Evolutionary conservation across 2,888 invertebrate species (phyloP).

Genomic region (Noctuana brunneofusca): DNA sequence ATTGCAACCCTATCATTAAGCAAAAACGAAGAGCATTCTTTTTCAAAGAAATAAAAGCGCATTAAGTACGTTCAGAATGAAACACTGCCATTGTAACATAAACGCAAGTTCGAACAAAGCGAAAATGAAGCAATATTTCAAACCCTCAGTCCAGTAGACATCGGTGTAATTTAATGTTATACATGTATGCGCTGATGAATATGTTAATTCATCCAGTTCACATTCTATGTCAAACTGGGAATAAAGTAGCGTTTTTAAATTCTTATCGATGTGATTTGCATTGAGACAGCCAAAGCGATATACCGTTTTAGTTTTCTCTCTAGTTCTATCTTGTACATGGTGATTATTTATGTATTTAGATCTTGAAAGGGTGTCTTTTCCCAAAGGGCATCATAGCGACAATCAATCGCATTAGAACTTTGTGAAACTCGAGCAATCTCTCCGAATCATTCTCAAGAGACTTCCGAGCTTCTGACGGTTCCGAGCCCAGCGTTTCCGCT

Average conservation of each 20-base stretch:
- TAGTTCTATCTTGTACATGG: neutral
- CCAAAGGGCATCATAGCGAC: constrained; percentile 1
- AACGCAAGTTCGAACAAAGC: constrained; percentile 19
- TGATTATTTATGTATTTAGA: neutral
- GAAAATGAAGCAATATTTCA: constrained; percentile 29
- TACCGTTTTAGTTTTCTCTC: neutral
- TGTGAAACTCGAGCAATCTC: constrained; percentile 5
- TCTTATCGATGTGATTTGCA: neutral
- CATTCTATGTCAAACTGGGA: constrained; percentile 17
- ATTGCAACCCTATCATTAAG: constrained; percentile 17
- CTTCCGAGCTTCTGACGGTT: constrained; percentile 3
- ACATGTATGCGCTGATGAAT: constrained; percentile 24
- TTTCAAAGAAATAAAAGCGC: constrained; percentile 14
- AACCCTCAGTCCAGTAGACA: constrained; percentile 2
- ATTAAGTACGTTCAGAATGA: constrained; percentile 19
- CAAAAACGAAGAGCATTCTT: constrained; percentile 8
- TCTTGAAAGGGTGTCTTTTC: neutral
- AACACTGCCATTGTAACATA: constrained; percentile 24
- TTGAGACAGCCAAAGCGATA: neutral
- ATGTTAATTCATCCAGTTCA: constrained; percentile 21
- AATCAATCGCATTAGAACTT: constrained; percentile 13
- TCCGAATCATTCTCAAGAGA: constrained; percentile 6
- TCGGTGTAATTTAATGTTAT: constrained; percentile 12
- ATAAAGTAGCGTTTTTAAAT: constrained; percentile 1
- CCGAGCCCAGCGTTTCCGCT: neutral